Evolutionary conservation across 2,888 invertebrate genomes (phyloP), one percentile per base, ranked within the genome.

Genomic region (Drosophila prolongata): DNA sequence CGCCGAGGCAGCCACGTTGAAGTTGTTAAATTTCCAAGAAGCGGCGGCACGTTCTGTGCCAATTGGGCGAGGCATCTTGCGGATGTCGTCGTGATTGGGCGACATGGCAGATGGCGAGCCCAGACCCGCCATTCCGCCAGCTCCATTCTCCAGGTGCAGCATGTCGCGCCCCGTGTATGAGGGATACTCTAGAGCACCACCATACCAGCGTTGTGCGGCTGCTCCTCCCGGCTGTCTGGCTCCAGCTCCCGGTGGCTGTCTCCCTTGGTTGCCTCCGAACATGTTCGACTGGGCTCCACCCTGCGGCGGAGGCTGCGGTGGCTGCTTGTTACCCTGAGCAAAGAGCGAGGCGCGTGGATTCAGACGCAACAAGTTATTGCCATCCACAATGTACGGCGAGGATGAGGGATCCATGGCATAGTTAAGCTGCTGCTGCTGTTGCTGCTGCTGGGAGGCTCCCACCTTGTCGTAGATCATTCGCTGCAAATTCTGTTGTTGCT

Each of bases 321-420:
- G 87, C 76, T 59, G 79, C 65, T 53, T 90, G 89, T 73, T 90
- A 80, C 64, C 81, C 8, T 79, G 73, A 27, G 74, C 94, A 90
- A 96, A 97, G 86, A 96, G 96, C 0, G 96, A 96, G 5, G 96
- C 96, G 80, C 96, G 95, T 0, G 96, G 96, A 92, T 97, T 97
- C 43, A 97, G 93, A 60, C 96, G 94, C 43, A 95, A 95, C 93
- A 94, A 94, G 34, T 77, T 87, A 27, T 69, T 71, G 37, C 79
- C 77, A 62, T 81, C 75, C 49, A 62, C 69, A 69, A 80, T 69
- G 42, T 78, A 83, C 10, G 77, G 64, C n/a, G 73, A 54, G 1
- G 67, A 27, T 9, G 65, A 35, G 1, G 86, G 80, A 49, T 91
- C 91, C 71, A 90, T 82, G 5, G 85, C 80, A 58, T 84, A 91